Evolutionary conservation across 1,140 invertebrate species (phyloP), one percentile per base, ranked within the genome.

Genomic region (Atta colombica): DNA sequence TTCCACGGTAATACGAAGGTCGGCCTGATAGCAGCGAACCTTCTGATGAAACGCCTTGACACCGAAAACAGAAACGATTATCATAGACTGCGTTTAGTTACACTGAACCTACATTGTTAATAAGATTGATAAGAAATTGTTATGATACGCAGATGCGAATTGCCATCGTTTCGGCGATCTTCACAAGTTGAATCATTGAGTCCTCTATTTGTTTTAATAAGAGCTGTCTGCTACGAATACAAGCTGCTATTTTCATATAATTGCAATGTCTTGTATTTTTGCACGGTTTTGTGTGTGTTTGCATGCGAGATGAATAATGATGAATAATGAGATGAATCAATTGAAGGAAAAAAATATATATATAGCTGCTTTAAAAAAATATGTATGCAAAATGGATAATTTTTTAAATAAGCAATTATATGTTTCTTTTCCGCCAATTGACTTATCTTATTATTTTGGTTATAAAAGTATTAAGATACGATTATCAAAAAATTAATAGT

Each of bases 31-130:
- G 75, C 61, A 71, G 58, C 31, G 45, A n/a, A 18, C n/a, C 72
- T 85, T 53, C 85, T 88, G 39, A 85, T 45, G 2, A 45, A 68
- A 80, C 75, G 85, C 90, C 90, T 90, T 91, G 91, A 91, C 91
- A 90, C 65, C 87, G 82, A 92, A 92, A 87, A 85, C 69, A 31
- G 53, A n/a, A 60, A 60, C 35, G 60, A 25, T 25, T 18, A 55
- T 45, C 7, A 35, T n/a, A 6, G 53, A 14, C 60, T 86, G 72
- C n/a, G 85, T 66, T 88, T 53, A 25, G 61, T 53, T 61, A 25
- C 71, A 31, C 16, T 35, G 72, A 31, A 53, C 85, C 51, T 35
- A 28, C 18, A 66, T 65, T 5, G 53, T 7, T 16, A 31, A 55
- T 8, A 16, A 66, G 49, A 7, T 21, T 16, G 51, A 72, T 71